Percentiles rank a stretch among this genome's conserved stretches.
Evolutionary conservation across 2,888 invertebrate species (phyloP).

Genomic region (Athalia cordata): DNA sequence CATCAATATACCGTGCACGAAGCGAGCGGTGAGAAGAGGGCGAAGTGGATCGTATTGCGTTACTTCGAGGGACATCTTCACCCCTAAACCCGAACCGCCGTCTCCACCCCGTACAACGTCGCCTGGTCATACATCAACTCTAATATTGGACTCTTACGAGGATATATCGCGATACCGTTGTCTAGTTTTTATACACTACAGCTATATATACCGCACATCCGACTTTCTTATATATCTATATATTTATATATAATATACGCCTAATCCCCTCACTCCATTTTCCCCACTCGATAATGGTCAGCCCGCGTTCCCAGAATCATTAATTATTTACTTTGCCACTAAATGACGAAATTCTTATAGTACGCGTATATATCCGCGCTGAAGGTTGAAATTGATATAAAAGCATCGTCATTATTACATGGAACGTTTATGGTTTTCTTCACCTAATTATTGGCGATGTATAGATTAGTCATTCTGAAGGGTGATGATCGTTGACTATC

Average conservation of each 20-base stretch:
- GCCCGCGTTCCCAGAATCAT: no score
- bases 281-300: neutral
- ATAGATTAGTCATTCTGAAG: no score
- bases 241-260: neutral
- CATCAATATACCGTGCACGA: constrained; percentile 72
- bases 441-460: no score
- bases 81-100: constrained; percentile 20
- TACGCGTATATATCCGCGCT: no score
- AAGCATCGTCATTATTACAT: no score
- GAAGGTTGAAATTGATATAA: no score
- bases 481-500: no score
- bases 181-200: constrained; percentile 17
- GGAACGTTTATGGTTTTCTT: no score
- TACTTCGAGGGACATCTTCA: constrained; percentile 58
- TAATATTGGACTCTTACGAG: constrained; percentile 42
- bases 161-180: constrained; percentile 42
- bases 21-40: constrained; percentile 49
- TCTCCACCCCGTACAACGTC: neutral
- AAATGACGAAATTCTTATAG: no score
- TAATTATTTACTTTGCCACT: no score
- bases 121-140: constrained; percentile 36
- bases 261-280: neutral
- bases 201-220: neutral
- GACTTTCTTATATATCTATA: neutral
- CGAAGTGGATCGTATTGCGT: constrained; percentile 61